Evolutionary conservation across 2,797 vertebrate genomes (phyloP).

Genomic region (Sarcophilus harrisii): DNA sequence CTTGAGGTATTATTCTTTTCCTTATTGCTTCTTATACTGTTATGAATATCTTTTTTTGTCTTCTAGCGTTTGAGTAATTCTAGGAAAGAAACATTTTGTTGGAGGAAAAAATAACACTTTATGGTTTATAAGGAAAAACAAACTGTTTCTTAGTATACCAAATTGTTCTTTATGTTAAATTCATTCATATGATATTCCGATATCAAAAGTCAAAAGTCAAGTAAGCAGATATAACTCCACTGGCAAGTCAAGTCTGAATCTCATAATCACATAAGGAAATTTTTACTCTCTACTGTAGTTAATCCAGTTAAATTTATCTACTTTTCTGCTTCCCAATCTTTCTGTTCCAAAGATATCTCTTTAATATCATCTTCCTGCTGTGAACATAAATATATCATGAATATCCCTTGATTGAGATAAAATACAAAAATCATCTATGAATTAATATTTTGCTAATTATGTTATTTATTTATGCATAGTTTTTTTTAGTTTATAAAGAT

Average conservation of each 20-base stretch:
- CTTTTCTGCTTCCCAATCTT: neutral
- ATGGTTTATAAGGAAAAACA: neutral
- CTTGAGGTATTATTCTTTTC: neutral
- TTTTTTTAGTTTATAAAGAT: neutral
- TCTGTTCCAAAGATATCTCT: neutral
- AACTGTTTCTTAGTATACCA: neutral
- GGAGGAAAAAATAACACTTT: neutral
- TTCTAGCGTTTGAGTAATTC: neutral
- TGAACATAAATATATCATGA: neutral
- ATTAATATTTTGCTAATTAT: neutral
- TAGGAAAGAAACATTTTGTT: neutral
- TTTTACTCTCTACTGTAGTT: neutral
- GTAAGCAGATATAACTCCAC: neutral
- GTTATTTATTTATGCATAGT: neutral
- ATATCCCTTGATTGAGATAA: neutral
- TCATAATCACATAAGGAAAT: neutral
- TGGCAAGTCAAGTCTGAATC: neutral
- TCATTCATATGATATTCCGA: neutral
- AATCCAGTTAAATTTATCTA: neutral
- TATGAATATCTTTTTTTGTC: neutral
- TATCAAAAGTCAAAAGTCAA: neutral
- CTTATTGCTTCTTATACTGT: neutral
- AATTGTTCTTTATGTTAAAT: neutral
- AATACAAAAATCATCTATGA: neutral
- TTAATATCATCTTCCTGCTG: neutral